A percentile compares a stretch with the other conserved stretches of the same genome.
Evolutionary conservation across 2,888 invertebrate genomes (phyloP).

Genomic region (Amblyteles armatorius): DNA sequence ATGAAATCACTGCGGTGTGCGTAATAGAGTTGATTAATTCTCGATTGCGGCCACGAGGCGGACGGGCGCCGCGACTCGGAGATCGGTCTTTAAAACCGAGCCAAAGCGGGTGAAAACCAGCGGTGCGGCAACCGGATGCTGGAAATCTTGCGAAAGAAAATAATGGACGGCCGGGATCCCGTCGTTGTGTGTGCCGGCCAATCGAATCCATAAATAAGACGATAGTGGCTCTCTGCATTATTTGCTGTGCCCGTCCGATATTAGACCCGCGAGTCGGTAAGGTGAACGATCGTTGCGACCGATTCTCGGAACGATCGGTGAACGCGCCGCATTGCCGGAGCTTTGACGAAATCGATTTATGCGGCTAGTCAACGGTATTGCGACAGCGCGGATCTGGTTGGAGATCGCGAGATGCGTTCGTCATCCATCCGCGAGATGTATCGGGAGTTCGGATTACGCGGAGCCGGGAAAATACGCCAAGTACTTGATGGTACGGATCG

Average conservation of each 20-base stretch:
- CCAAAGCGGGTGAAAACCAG: conserved; percentile 13
- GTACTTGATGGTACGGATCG: background rate
- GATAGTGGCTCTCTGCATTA: conserved; percentile 3
- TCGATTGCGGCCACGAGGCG: conserved; percentile 49
- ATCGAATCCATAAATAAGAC: conserved; percentile 12
- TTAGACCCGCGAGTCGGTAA: background rate
- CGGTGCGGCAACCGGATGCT: conserved; percentile 49
- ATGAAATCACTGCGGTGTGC: background rate
- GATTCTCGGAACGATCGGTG: conserved; percentile 23
- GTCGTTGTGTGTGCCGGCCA: conserved; percentile 5
- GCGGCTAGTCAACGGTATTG: background rate
- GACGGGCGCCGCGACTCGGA: background rate
- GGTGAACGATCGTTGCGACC: conserved; percentile 17
- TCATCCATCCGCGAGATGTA: background rate
- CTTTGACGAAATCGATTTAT: conserved; percentile 33
- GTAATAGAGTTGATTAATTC: conserved; percentile 52
- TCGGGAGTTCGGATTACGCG: conserved; percentile 6
- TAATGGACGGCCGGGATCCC: conserved; percentile 38
- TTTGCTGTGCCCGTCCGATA: background rate
- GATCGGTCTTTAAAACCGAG: conserved; percentile 37
- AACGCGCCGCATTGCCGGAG: conserved; percentile 30
- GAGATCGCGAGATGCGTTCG: background rate
- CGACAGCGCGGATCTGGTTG: background rate
- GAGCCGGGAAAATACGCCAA: background rate
- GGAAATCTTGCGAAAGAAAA: conserved; percentile 62